Evolutionary conservation across 2,888 invertebrate genomes (phyloP).

Genomic region (Drosophila macrospina): DNA sequence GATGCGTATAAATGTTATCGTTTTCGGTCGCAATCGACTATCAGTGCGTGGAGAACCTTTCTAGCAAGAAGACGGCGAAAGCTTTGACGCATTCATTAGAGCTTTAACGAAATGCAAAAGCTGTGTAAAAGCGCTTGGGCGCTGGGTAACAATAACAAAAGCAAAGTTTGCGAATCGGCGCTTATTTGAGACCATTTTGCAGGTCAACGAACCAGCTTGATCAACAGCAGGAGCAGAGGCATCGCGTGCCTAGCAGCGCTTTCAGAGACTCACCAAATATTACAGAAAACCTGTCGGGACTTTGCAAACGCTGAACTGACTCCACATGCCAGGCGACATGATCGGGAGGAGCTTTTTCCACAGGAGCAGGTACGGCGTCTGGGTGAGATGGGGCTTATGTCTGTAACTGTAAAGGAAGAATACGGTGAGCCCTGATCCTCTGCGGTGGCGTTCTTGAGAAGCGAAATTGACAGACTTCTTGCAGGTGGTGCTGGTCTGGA

Average conservation of each 20-base stretch:
- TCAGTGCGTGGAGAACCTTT: slow-evolving; percentile 40
- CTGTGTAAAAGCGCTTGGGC: slow-evolving; percentile 39
- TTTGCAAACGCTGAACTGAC: slow-evolving; percentile 95
- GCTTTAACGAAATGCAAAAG: slow-evolving; percentile 53
- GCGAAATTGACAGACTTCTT: background rate
- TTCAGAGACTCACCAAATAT: slow-evolving; percentile 95
- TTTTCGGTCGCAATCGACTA: slow-evolving; percentile 11
- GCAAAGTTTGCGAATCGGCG: background rate
- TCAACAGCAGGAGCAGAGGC: slow-evolving; percentile 87
- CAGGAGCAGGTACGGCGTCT: slow-evolving; percentile 93
- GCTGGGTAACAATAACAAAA: slow-evolving; percentile 50
- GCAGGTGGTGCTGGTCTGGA: slow-evolving; percentile 93
- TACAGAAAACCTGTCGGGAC: slow-evolving; percentile 94
- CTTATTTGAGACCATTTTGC: background rate
- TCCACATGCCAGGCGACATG: slow-evolving; percentile 93
- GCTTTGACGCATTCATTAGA: slow-evolving; percentile 12
- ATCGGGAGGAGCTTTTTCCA: slow-evolving; percentile 93
- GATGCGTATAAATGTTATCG: slow-evolving; percentile 55
- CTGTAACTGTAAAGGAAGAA: slow-evolving; percentile 91
- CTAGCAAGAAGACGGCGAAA: slow-evolving; percentile 21
- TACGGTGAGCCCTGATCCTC: slow-evolving; percentile 85
- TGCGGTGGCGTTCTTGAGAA: too few relatives aligned
- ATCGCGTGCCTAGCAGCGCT: slow-evolving; percentile 90
- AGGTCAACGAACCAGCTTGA: slow-evolving; percentile 60
- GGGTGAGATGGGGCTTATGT: slow-evolving; percentile 96